Evolutionary conservation across 2,113 vertebrate genomes (phyloP), one percentile per base, ranked within the genome.

Genomic region (Strix aluco): DNA sequence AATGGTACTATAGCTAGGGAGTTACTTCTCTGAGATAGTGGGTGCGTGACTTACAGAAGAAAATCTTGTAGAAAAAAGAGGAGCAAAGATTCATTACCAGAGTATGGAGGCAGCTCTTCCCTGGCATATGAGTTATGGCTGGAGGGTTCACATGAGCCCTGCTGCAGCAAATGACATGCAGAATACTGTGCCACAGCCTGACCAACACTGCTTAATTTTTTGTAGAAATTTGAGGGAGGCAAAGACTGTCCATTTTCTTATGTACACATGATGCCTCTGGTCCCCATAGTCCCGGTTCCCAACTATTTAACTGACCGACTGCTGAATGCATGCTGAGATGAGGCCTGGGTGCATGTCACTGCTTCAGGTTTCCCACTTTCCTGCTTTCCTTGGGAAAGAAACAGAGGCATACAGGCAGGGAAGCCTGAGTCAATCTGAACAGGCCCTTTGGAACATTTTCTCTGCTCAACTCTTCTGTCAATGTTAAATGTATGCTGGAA

Each of bases 351-450:
- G 13, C 21, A 6, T 5, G 29, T 2, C n/a, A 15, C 7, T 67
- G 54, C 47, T 40, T 55, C 27, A 10, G 10, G 15, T 67, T 49
- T 46, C 16, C 44, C 44, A 7, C 44, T 46, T 46, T 61, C 42
- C 40, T 6, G 15, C 30, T 72, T 30, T 11, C 29, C 51, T 29
- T 12, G 29, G 77, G 34, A 34, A 62, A 71, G 27, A 26, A 71
- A 38, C 3, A 13, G 36, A 59, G 26, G 13, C 1, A 4, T 14
- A 34, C 1, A 1, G 22, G 57, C 22, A 17, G 55, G n/a, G 27
- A 70, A 88, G 38, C 49, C 36, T 3, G 0, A 29, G 22, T 7
- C 52, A 66, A 32, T 30, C n/a, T 18, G 13, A 91, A 44, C 9
- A 30, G 5, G 30, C 20, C n/a, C 19, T 57, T 34, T 8, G 1